phyloP scores from a whole-genome alignment of 2,113 vertebrate species.

The Callipepla squamata region DNA sequence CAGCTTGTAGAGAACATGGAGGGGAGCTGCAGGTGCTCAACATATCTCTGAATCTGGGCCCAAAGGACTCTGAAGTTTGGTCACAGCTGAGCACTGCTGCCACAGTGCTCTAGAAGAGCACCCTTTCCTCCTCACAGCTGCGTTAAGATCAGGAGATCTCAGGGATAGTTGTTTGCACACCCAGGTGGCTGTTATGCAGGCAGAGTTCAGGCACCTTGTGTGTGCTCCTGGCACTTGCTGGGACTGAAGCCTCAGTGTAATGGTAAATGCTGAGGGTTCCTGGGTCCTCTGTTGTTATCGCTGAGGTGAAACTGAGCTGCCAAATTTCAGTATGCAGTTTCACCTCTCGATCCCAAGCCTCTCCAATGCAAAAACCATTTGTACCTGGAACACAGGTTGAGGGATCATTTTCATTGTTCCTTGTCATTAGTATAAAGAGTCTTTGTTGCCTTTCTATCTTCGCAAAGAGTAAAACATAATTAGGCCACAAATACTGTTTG shows the following conservation, averaged over 20 bases:
- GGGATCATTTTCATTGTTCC: neutral
- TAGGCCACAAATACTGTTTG: neutral
- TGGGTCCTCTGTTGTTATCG: neutral
- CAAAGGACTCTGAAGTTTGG: neutral
- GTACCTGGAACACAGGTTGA: neutral
- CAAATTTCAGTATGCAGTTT: neutral
- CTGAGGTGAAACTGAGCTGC: neutral
- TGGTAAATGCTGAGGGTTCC: neutral
- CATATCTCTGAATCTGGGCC: neutral
- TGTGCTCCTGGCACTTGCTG: neutral
- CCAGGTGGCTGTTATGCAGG: neutral
- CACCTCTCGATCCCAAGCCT: neutral
- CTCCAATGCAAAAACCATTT: rapidly evolving
- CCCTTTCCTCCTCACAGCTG: neutral
- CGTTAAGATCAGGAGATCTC: neutral
- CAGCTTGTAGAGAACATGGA: neutral
- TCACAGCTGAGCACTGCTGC: neutral
- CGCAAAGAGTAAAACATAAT: neutral
- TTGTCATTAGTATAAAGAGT: neutral
- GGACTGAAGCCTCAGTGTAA: rapidly evolving
- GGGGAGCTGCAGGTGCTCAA: neutral
- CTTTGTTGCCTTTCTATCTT: neutral
- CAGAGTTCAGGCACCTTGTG: neutral
- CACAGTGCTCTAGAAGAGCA: neutral
- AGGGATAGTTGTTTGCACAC: neutral